phyloP scores from a whole-genome alignment of 2,113 vertebrate species.

The Raja brachyura region DNA sequence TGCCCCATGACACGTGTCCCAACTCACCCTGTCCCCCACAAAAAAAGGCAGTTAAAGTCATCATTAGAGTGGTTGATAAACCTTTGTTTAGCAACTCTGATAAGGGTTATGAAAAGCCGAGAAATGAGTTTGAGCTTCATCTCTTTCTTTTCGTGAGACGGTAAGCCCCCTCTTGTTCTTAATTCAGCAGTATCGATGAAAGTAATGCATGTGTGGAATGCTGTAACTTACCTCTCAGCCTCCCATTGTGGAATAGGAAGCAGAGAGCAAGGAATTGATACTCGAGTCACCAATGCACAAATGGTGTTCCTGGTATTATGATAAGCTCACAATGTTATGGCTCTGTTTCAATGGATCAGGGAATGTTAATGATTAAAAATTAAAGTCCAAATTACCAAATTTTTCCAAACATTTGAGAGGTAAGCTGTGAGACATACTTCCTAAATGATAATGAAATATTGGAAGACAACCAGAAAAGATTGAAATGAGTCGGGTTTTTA shows the following conservation, averaged over 20 bases:
- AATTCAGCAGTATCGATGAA: background rate
- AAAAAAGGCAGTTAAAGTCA: too few species aligned
- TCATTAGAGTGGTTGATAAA: background rate
- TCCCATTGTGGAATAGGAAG: background rate
- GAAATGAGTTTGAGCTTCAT: background rate
- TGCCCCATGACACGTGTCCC: too few species aligned
- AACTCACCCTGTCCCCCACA: background rate
- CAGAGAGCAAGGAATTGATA: background rate
- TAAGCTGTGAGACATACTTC: background rate
- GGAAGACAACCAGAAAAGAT: background rate
- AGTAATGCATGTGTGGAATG: background rate
- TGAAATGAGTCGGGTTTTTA: background rate
- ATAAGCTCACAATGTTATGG: background rate
- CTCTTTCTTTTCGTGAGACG: background rate
- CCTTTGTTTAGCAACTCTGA: background rate
- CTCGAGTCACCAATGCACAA: too few species aligned
- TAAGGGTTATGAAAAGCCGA: background rate
- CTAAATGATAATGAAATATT: background rate
- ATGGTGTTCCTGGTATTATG: background rate
- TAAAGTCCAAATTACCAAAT: background rate
- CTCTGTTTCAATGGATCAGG: background rate
- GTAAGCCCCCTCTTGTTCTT: background rate
- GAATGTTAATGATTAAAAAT: too few species aligned
- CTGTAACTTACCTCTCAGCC: background rate
- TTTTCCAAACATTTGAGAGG: background rate